Percentiles rank a stretch among this genome's conserved stretches.
These are phyloP conservation scores for Drosophila aff. DNA, from an alignment of 1,140 invertebrate genomes.

Conservation along the genomic window DNA sequence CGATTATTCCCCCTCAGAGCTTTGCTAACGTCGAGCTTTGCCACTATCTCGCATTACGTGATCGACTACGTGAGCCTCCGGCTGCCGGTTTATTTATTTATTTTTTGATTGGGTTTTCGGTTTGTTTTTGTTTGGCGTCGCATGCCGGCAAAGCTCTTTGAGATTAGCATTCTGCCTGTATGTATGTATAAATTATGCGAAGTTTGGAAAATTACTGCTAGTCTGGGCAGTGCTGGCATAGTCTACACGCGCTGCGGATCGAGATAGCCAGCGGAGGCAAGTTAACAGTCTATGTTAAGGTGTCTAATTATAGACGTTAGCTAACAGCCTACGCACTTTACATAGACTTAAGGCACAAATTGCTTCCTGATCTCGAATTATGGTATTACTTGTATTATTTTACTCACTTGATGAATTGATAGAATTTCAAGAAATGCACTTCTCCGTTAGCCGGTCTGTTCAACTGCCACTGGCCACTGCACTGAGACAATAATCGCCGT, in stretches of 20 bases:
- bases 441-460: conserved; percentile 24
- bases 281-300: conserved; percentile 31
- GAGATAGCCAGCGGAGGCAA: conserved; percentile 16
- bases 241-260: conserved; percentile 16
- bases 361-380: neutral
- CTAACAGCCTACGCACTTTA: conserved; percentile 15
- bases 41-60: conserved; percentile 25
- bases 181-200: conserved; percentile 32
- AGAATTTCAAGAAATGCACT: conserved; percentile 41
- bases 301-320: conserved; percentile 15
- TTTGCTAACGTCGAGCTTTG: conserved; percentile 35
- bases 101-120: conserved; percentile 21
- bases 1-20: conserved; percentile 1
- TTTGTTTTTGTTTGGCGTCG: conserved; percentile 44
- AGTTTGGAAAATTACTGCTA: conserved; percentile 52
- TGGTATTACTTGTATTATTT: neutral
- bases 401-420: conserved; percentile 40
- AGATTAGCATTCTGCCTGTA: conserved; percentile 28
- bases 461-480: conserved; percentile 46
- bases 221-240: conserved; percentile 10
- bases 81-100: conserved; percentile 13
- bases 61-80: conserved; percentile 3
- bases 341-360: neutral
- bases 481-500: conserved; percentile 57
- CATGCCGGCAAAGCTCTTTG: conserved; percentile 19